phyloP scores from a whole-genome alignment of 1,140 invertebrate species.

The Odontomachus brunneus region DNA sequence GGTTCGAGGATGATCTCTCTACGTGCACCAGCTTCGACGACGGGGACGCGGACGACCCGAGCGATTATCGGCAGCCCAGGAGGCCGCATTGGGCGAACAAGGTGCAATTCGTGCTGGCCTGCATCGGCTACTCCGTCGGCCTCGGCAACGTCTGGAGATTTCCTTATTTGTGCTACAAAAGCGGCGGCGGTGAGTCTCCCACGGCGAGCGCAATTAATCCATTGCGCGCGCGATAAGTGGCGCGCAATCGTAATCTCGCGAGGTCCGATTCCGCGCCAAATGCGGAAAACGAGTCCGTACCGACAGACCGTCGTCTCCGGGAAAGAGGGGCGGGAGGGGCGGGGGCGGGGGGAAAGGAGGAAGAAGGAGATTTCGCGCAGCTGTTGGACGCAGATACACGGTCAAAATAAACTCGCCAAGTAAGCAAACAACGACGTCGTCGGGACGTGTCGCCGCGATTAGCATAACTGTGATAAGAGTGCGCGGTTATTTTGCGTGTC shows the following conservation, averaged over 20 bases:
- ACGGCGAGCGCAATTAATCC: no score
- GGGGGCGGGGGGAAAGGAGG: no score
- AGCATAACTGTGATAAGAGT: constrained; percentile 64
- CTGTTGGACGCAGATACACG: constrained; percentile 11
- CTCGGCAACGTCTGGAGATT: constrained; percentile 97
- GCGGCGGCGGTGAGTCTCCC: constrained; percentile 90
- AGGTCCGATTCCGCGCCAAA: not conserved
- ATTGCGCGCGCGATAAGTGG: constrained; percentile 2
- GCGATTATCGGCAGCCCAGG: constrained; percentile 89
- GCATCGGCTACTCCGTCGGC: constrained; percentile 96
- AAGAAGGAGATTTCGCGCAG: not conserved
- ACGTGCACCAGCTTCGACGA: constrained; percentile 89
- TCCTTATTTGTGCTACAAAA: constrained; percentile 94
- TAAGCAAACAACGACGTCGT: constrained; percentile 23
- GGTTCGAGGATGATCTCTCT: constrained; percentile 88
- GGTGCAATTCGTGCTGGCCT: constrained; percentile 95
- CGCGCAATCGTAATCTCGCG: constrained; percentile 4
- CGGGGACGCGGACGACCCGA: constrained; percentile 87
- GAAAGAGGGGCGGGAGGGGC: no score
- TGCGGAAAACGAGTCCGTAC: constrained; percentile 1
- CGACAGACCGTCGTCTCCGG: no score
- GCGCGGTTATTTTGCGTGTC: constrained; percentile 35
- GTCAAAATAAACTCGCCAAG: constrained; percentile 60
- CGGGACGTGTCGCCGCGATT: constrained; percentile 53
- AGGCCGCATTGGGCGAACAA: constrained; percentile 95